Percentiles rank a stretch among this genome's conserved stretches.
Conservation (phyloP, 1,140 invertebrate species). For the Apis dorsata region DNA sequence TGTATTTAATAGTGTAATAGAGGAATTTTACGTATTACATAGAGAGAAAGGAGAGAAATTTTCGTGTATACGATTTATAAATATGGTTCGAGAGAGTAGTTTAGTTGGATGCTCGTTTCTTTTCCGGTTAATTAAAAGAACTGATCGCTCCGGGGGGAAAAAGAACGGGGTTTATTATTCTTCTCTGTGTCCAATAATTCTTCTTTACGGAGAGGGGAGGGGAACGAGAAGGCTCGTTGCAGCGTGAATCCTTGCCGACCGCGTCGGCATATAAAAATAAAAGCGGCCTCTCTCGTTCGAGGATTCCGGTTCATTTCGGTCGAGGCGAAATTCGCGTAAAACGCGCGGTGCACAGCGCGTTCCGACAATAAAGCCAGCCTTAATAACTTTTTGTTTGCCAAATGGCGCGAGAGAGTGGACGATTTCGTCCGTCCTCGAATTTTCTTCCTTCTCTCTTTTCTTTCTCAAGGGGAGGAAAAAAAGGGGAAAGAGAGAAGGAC, state of each 20-base stretch:
- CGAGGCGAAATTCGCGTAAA: constrained; percentile 19
- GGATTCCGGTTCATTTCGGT: constrained; percentile 21
- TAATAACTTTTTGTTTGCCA: constrained; percentile 53
- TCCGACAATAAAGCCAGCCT: constrained; percentile 53
- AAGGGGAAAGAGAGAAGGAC: neutral
- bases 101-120: too few relatives aligned
- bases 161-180: neutral
- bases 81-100: too few relatives aligned
- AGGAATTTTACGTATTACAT: too few relatives aligned
- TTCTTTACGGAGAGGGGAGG: neutral
- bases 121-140: too few relatives aligned
- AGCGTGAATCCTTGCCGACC: neutral
- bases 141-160: neutral
- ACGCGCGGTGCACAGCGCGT: neutral
- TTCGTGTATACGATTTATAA: too few relatives aligned
- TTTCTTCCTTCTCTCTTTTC: neutral
- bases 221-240: neutral
- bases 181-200: neutral
- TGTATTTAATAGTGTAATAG: neutral
- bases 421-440: constrained; percentile 40
- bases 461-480: neutral
- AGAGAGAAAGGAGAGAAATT: too few relatives aligned
- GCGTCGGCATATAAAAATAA: neutral
- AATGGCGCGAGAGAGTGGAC: constrained; percentile 17
- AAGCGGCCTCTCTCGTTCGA: neutral